phyloP scores from a whole-genome alignment of 2,888 invertebrate genomes.

The Choristoneura rosaceana region DNA sequence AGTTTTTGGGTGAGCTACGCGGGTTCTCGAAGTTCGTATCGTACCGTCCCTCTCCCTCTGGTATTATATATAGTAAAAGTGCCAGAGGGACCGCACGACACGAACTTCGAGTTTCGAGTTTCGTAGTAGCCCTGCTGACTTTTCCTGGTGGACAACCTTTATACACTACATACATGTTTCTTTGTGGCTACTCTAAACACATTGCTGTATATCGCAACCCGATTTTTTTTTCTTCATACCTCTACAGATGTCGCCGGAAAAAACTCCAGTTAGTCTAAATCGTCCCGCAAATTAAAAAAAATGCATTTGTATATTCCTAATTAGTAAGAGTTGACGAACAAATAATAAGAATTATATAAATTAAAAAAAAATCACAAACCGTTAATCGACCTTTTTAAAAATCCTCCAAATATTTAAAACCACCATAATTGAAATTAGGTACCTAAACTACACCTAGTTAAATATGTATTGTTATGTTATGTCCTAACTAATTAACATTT shows the following conservation, averaged over 20 bases:
- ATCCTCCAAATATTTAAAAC: neutral
- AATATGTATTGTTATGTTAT: neutral
- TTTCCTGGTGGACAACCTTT: too few relatives aligned
- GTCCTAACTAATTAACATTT: neutral
- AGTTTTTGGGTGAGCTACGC: too few relatives aligned
- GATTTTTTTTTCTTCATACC: too few relatives aligned
- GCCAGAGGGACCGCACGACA: too few relatives aligned
- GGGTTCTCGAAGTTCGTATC: too few relatives aligned
- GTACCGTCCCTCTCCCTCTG: too few relatives aligned
- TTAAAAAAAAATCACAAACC: neutral
- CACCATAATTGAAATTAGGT: neutral
- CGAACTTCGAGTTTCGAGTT: too few relatives aligned
- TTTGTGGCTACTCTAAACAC: neutral
- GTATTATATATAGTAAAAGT: too few relatives aligned
- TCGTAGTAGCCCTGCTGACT: too few relatives aligned
- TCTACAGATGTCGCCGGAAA: neutral
- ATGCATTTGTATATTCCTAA: conserved; percentile 8
- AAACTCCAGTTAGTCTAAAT: conserved; percentile 8
- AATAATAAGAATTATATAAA: neutral
- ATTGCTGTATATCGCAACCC: neutral
- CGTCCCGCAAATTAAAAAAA: conserved; percentile 5
- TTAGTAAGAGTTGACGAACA: neutral
- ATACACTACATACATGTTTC: too few relatives aligned
- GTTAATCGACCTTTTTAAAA: neutral
- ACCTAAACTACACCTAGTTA: neutral